Conservation (phyloP, 1,140 invertebrate genomes). For the Anadara kagoshimensis region DNA sequence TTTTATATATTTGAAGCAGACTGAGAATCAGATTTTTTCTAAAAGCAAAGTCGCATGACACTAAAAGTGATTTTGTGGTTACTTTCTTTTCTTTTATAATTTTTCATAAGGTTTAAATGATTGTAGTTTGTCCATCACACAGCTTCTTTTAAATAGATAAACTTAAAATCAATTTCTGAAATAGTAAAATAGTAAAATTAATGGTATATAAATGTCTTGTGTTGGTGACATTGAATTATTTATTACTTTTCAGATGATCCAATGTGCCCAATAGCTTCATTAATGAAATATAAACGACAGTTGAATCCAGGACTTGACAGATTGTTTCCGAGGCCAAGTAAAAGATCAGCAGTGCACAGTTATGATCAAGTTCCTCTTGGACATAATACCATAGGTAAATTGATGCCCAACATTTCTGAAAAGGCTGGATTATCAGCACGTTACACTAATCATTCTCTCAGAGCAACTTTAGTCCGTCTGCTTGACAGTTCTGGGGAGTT, state of each 20-base stretch:
- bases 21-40: no score
- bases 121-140: no score
- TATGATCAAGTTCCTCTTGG: neutral
- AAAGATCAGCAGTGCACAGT: neutral
- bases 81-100: no score
- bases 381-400: neutral
- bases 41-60: no score
- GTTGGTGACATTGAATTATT: no score
- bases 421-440: neutral
- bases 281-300: constrained; percentile 1
- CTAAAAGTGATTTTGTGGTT: no score
- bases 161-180: no score
- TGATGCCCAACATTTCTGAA: neutral
- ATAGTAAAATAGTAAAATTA: no score
- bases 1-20: no score
- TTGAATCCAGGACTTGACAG: constrained; percentile 1
- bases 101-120: no score
- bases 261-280: neutral
- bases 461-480: constrained; percentile 5
- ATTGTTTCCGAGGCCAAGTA: neutral
- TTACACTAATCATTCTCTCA: constrained; percentile 15
- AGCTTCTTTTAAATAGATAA: no score
- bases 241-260: constrained; percentile 14
- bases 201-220: no score
- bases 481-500: constrained; percentile 2